phyloP scores from a whole-genome alignment of 2,113 vertebrate genomes.

The Rhinoptilus africanus region DNA sequence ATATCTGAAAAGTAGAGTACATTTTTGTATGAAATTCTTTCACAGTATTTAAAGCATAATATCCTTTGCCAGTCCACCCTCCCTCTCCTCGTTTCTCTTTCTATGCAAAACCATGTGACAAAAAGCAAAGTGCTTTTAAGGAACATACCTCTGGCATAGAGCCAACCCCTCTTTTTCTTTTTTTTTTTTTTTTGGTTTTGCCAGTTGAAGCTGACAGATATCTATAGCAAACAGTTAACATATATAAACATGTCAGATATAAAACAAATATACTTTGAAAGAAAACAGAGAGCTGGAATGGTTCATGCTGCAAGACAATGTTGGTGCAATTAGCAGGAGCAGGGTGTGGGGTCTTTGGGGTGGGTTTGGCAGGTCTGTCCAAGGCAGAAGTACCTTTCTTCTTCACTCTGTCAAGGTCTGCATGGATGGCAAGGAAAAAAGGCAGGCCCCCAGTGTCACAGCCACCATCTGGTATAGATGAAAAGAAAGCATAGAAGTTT shows the following conservation, averaged over 20 bases:
- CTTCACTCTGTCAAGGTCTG: constrained; percentile 12
- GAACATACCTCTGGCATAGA: constrained; percentile 13
- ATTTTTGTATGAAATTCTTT: background rate
- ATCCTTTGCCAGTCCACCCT: background rate
- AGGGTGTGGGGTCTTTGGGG: constrained; percentile 65
- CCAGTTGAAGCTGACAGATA: constrained; percentile 67
- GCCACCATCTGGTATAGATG: constrained; percentile 34
- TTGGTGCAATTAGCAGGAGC: constrained; percentile 28
- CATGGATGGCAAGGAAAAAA: constrained; percentile 27
- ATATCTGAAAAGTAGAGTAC: constrained; percentile 7
- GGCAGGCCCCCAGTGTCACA: background rate
- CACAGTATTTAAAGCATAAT: background rate
- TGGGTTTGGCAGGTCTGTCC: background rate
- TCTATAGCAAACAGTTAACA: constrained; percentile 70
- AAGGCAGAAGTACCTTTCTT: constrained; percentile 40
- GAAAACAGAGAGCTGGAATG: constrained; percentile 55
- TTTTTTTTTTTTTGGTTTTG: background rate
- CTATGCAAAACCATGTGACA: constrained; percentile 17
- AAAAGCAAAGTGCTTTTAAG: constrained; percentile 48
- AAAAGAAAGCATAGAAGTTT: background rate
- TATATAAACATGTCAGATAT: constrained; percentile 74
- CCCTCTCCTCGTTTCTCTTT: background rate
- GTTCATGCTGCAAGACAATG: constrained; percentile 26
- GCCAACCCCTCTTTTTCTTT: background rate
- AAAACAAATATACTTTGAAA: constrained; percentile 71